Base-by-base conservation (phyloP, 2,113 vertebrate genomes). In the Alethe diademata region DNA sequence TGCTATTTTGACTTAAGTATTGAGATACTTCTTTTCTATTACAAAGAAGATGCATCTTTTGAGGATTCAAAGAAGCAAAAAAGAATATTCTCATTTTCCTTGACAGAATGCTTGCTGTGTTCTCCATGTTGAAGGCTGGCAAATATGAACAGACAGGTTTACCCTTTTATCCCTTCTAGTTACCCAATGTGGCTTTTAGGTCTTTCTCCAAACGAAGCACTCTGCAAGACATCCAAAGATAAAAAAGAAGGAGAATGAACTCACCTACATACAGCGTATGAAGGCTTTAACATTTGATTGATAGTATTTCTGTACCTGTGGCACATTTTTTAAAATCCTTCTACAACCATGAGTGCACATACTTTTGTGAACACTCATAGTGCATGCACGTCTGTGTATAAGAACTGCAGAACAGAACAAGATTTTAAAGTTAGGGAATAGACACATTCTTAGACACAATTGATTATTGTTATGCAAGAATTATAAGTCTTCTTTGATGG, bases 81-180 rank as follows among this genome's bases (percentile, higher is more conserved):
- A 97, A 96, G 95, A 97, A 96, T 92, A 97, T 95, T 96, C 95
- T 97, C 95, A 93, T 97, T 98, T 98, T 98, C 95, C 95, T 96
- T 97, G 96, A 97, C 97, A 97, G 97, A 96, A 69, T 72, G 74
- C 93, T 87, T 93, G 96, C 97, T 97, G 97, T 95, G 96, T 96
- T 97, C 96, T 93, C 92, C 82, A 80, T 66, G 95, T 95, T 95
- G 95, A 96, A 93, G 97, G 95, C 80, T 67, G 45, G 96, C 88
- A 97, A 96, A 97, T 97, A 90, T 47, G 95, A 96, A 92, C 91
- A 92, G 97, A 94, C 78, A 92, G 90, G 69, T 95, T 97, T 97
- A 96, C 92, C 93, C 96, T 97, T 98, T 97, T 95, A 97, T 98
- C 97, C 94, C 72, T 97, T 92, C 97, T 97, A 84, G 81, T 97